Evolutionary conservation across 1,140 invertebrate species (phyloP), one percentile per base, ranked within the genome.

Genomic region (Bombus confusus): DNA sequence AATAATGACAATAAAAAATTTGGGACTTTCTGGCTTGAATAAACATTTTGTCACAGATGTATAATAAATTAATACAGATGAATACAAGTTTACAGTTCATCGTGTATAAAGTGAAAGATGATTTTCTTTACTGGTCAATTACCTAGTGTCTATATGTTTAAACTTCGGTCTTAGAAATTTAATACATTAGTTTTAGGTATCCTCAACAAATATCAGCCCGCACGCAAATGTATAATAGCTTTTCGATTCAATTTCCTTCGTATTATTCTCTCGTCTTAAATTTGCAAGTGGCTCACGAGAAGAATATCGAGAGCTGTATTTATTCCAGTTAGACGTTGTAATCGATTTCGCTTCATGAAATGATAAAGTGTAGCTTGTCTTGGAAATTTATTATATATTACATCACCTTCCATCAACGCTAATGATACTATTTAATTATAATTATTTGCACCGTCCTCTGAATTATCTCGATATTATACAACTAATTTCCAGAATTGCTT

Each of bases 321-420:
- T 79, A 85, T 80, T 73, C 76, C 37, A 22, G 43, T 77, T n/a
- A n/a, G 4, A 47, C 43, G 64, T 57, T 69, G 74, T 47, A 85
- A 85, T 80, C 57, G 10, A 80, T 72, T 43, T 69, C 31, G 31
- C 57, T 37, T 52, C 37, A 69, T 47, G 59, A 82, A 86, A 86
- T 68, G 69, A 86, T 86, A 82, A 85, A 83, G 80, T 83, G 85
- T 39, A 72, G 41, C 31, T 83, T 64, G 18, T 62, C 62, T 83
- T 69, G 69, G 69, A 86, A 83, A 83, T 83, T 83, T 68, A 83
- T 83, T 83, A 86, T 75, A 81, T 81, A 66, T 83, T 86, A 86
- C 80, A 82, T 41, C 72, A 39, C 77, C 52, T 39, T 76, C 66
- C 80, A 83, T 77, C 3, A 64, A 76, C 22, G 79, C 52, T 86